A percentile compares a stretch with the other conserved stretches of the same genome.
phyloP scores from a whole-genome alignment of 1,140 invertebrate genomes.

The Drosophila seguyi region DNA sequence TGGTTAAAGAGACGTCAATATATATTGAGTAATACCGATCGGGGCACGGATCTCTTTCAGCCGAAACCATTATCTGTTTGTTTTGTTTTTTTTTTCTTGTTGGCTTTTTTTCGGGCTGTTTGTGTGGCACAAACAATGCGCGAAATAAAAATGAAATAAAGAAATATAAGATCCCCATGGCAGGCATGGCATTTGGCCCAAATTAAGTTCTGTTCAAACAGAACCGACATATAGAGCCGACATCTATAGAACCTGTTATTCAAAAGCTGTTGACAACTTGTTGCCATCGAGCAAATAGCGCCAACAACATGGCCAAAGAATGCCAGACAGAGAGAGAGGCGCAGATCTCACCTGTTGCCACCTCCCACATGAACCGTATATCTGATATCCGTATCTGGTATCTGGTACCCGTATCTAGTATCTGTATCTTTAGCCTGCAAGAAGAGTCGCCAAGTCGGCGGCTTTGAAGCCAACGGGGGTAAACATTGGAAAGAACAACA shows the following conservation, averaged over 20 bases:
- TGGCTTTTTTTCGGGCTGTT: not conserved
- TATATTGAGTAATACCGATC: slow-evolving; percentile 19
- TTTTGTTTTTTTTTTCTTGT: not conserved
- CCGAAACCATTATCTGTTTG: slow-evolving; percentile 27
- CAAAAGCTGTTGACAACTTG: slow-evolving; percentile 49
- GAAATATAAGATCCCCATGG: slow-evolving; percentile 14
- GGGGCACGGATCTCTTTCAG: slow-evolving; percentile 29
- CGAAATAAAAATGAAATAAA: slow-evolving; percentile 21
- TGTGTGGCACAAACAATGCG: slow-evolving; percentile 25
- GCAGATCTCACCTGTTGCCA: slow-evolving; percentile 39
- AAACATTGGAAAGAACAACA: slow-evolving; percentile 21
- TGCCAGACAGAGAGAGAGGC: slow-evolving; percentile 12
- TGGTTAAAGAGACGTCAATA: slow-evolving; percentile 19
- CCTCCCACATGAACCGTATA: slow-evolving; percentile 22
- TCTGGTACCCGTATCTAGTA: slow-evolving; percentile 3
- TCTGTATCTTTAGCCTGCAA: slow-evolving; percentile 9
- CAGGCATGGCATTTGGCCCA: slow-evolving; percentile 29
- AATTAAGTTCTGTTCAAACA: slow-evolving; percentile 45
- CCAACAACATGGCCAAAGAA: slow-evolving; percentile 41
- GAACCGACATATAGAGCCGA: slow-evolving; percentile 21
- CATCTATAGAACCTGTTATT: slow-evolving; percentile 36
- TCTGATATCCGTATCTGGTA: not conserved
- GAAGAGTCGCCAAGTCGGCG: slow-evolving; percentile 4
- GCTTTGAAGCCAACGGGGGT: slow-evolving; percentile 14
- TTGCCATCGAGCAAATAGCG: slow-evolving; percentile 35